Base-by-base conservation (phyloP, 1,140 invertebrate genomes). In the fruit fly (Drosophila melanogaster) region DNA sequence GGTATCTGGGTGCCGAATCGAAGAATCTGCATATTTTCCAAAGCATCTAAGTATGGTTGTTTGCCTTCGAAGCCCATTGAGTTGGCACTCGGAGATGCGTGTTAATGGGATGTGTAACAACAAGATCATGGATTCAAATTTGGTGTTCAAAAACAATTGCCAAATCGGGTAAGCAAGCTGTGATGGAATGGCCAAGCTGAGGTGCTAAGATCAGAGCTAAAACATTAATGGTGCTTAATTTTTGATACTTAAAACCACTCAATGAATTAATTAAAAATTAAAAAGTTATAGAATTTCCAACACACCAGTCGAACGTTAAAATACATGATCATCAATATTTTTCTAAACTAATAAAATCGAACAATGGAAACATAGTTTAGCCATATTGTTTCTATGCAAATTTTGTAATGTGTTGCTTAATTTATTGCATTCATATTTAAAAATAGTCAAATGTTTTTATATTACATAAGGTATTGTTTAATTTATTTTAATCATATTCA, bases 11-110 rank as follows among this genome's bases (percentile, higher is more conserved):
- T 50, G 46, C 24, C 46, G 38, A 49, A 15, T 12, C 46, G 50
- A 40, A 86, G 70, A 87, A 86, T 86, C 81, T 86, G 83, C 81
- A 87, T 87, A 79, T 69, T 77, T 69, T 54, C 35, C 65, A 38
- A 47, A 62, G 64, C 67, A 85, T 77, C 67, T 30, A 74, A 65
- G 65, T 71, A 79, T 81, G 62, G 74, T 86, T 86, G 71, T 87
- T 86, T 86, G 58, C 77, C 62, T 66, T 71, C 65, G 61, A 55
- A 79, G 80, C 72, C 77, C 80, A 76, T 73, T 72, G 81, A 84
- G 81, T 54, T 69, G 81, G 46, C 81, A 85, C 81, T 83, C 70
- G 35, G 38, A 54, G 61, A 64, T 83, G 83, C 79, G 70, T 69
- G 75, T 77, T 81, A 60, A 79, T 70, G 79, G 61, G 58, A 56